Conservation (phyloP, 2,888 invertebrate species). For the Tipula lateralis region DNA sequence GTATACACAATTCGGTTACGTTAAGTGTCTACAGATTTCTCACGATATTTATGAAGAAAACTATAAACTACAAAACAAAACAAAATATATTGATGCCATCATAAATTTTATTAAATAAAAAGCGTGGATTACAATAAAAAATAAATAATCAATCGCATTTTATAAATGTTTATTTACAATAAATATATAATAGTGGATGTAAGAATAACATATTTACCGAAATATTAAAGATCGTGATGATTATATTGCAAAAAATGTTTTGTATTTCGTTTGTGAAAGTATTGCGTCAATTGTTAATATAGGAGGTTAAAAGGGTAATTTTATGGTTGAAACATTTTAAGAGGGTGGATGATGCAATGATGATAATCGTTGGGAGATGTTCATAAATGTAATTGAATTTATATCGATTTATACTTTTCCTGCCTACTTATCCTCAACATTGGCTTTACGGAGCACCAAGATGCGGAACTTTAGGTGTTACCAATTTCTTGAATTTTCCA, state of each 20-base stretch:
- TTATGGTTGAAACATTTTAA: neutral
- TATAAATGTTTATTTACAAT: neutral
- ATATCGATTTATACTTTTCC: too few species aligned
- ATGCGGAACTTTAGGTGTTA: too few species aligned
- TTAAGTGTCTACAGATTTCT: neutral
- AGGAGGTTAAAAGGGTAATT: constrained; percentile 24
- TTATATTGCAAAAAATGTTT: neutral
- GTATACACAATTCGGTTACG: neutral
- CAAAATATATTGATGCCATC: neutral
- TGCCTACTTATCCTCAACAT: too few species aligned
- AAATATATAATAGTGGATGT: neutral
- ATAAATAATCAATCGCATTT: neutral
- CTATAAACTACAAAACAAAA: neutral
- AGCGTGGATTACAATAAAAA: constrained; percentile 15
- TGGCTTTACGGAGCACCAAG: too few species aligned
- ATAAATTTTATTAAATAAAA: neutral
- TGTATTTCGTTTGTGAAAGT: neutral
- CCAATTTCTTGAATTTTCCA: too few species aligned
- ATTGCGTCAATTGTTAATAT: neutral
- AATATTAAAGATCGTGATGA: neutral
- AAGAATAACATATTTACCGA: constrained; percentile 1
- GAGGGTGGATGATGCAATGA: neutral
- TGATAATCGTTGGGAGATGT: neutral
- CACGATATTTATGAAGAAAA: neutral
- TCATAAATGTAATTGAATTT: too few species aligned